Evolutionary conservation across 2,113 vertebrate species (phyloP), one percentile per base, ranked within the genome.

Genomic region (Patagioenas fasciata): DNA sequence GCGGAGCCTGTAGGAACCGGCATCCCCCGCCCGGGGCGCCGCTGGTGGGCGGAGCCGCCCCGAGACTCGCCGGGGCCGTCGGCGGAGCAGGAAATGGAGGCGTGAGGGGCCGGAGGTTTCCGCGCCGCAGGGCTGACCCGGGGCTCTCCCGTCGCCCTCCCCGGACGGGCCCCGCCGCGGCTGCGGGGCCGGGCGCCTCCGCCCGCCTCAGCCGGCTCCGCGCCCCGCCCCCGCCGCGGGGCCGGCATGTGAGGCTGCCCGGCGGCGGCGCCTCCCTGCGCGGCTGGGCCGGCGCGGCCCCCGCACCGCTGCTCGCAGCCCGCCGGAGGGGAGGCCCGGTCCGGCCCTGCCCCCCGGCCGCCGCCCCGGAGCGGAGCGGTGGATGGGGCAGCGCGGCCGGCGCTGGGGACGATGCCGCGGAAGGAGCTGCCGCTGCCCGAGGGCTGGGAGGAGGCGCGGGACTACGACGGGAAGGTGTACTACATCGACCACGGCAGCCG

Each of bases 381-480:
- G 53, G 29, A 98, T 98, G 98, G 97, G 98, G 86, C 93, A 95
- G 96, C 80, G 88, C 88, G 98, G 98, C 97, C 98, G 98, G 98
- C 97, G 94, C 97, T 95, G 97, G 97, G 98, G 97, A 99, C 98
- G 97, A 99, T 99, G 99, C 99, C 99, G 96, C 98, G 99, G 98
- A 99, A 98, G 98, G 99, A 99, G 98, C 97, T 99, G 98, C 99
- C 99, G 97, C 98, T 99, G 98, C 99, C 99, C 85, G 98, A 99
- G 96, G 99, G 99, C 97, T 99, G 99, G 99, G 99, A 99, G 97
- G 98, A 99, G 98, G 98, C 99, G 97, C 98, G 98, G 95, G 99
- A 99, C 98, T 99, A 98, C 97, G 99, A 99, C 97, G 99, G 99
- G 87, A 99, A 99, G 97, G 98, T 99, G 93, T 99, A 99, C 65